Conservation (phyloP, 2,888 invertebrate species). For the Plagodis dolabraria region DNA sequence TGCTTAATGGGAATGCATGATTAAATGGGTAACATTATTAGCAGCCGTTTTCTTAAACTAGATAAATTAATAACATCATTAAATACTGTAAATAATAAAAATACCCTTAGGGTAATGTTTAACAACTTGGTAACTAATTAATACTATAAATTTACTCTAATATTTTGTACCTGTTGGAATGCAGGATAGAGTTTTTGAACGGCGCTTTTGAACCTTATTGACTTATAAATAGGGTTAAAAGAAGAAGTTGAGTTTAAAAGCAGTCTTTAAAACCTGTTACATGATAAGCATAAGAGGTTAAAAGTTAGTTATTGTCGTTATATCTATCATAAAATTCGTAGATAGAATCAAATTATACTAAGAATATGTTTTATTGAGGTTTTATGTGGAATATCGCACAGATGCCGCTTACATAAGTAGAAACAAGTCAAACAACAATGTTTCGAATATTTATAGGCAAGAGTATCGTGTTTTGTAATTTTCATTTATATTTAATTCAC, state of each 20-base stretch:
- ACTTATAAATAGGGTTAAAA: constrained; percentile 12
- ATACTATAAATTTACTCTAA: constrained; percentile 49
- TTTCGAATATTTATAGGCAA: too few species aligned
- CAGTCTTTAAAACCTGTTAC: constrained; percentile 22
- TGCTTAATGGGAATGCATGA: constrained; percentile 9
- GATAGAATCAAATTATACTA: background rate
- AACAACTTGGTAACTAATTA: constrained; percentile 61
- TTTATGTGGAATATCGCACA: constrained; percentile 6
- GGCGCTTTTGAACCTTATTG: constrained; percentile 17
- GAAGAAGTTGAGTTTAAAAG: constrained; percentile 8
- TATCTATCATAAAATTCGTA: constrained; percentile 9
- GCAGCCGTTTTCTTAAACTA: constrained; percentile 36
- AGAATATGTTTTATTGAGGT: constrained; percentile 2
- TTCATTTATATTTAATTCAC: too few species aligned
- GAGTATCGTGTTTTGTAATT: too few species aligned
- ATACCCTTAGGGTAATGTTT: constrained; percentile 32
- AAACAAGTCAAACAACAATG: too few species aligned
- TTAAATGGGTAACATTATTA: constrained; percentile 20
- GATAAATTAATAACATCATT: constrained; percentile 31
- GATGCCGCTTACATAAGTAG: constrained; percentile 1
- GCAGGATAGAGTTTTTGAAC: constrained; percentile 23
- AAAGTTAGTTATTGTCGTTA: constrained; percentile 25
- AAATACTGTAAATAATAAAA: constrained; percentile 30
- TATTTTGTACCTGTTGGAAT: constrained; percentile 52
- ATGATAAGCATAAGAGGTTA: constrained; percentile 21